Conservation (phyloP, 2,888 invertebrate species). For the Cataglyphis livida region DNA sequence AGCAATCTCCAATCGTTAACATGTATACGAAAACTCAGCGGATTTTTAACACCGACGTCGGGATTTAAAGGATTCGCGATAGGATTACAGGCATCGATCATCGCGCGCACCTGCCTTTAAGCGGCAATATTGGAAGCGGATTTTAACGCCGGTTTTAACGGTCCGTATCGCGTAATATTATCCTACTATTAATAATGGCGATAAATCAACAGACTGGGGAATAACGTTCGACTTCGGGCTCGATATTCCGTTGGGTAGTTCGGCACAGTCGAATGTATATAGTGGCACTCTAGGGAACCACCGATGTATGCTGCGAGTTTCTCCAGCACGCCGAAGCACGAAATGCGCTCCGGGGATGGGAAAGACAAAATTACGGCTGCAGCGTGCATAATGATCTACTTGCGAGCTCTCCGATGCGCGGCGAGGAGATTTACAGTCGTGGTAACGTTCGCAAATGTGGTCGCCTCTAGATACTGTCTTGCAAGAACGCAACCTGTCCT, state of each 20-base stretch:
- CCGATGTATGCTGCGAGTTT: constrained; percentile 63
- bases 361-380: constrained; percentile 77
- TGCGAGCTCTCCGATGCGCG: constrained; percentile 66
- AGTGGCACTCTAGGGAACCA: constrained; percentile 73
- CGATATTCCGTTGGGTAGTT: constrained; percentile 75
- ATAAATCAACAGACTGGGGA: constrained; percentile 78
- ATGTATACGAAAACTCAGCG: constrained; percentile 62
- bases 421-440: constrained; percentile 69
- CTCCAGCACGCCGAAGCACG: constrained; percentile 46
- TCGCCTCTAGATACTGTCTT: constrained; percentile 68
- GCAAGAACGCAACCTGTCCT: constrained; percentile 71
- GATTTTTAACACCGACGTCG: constrained; percentile 57
- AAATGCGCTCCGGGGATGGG: constrained; percentile 68
- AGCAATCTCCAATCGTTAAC: constrained; percentile 63
- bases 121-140: constrained; percentile 76
- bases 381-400: constrained; percentile 80
- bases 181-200: constrained; percentile 79
- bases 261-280: constrained; percentile 71
- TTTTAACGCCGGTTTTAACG: constrained; percentile 76
- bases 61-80: constrained; percentile 75
- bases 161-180: constrained; percentile 76
- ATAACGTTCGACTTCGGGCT: constrained; percentile 70
- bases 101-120: constrained; percentile 72
- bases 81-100: constrained; percentile 76
- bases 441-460: constrained; percentile 69